phyloP scores from a whole-genome alignment of 2,113 vertebrate species.

The Plecturocebus donacophilus region DNA sequence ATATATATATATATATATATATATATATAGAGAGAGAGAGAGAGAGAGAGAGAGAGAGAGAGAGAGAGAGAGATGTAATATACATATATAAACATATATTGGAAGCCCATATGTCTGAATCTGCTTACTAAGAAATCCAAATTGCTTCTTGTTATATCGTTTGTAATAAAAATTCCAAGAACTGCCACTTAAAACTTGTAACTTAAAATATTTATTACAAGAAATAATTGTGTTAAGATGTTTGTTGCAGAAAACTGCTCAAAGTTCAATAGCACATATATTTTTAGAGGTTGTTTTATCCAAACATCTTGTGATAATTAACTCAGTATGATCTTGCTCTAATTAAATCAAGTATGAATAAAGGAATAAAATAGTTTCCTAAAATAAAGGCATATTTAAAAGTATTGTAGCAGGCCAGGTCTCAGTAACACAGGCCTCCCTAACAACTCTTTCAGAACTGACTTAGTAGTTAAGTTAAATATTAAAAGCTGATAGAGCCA shows the following conservation, averaged over 20 bases:
- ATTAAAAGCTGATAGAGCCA: too few relatives aligned
- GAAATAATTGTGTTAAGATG: neutral
- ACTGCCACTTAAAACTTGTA: neutral
- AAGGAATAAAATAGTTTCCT: neutral
- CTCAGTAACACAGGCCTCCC: too few relatives aligned
- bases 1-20: neutral
- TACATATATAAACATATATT: neutral
- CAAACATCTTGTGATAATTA: neutral
- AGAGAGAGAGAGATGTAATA: too few relatives aligned
- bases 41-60: too few relatives aligned
- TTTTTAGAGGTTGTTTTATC: neutral
- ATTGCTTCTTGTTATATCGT: neutral
- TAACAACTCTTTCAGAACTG: too few relatives aligned
- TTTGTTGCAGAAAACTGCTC: neutral
- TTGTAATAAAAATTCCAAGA: slow-evolving; percentile 30
- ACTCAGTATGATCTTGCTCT: neutral
- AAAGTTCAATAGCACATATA: neutral
- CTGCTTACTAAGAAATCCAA: slow-evolving; percentile 17
- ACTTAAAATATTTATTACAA: slow-evolving; percentile 6
- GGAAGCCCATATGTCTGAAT: neutral
- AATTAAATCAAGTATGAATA: neutral
- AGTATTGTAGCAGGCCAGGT: neutral
- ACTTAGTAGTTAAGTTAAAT: too few relatives aligned
- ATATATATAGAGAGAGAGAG: too few relatives aligned
- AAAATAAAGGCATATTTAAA: neutral